Evolutionary conservation across 2,888 invertebrate species (phyloP).

Genomic region (Timema cristinae): DNA sequence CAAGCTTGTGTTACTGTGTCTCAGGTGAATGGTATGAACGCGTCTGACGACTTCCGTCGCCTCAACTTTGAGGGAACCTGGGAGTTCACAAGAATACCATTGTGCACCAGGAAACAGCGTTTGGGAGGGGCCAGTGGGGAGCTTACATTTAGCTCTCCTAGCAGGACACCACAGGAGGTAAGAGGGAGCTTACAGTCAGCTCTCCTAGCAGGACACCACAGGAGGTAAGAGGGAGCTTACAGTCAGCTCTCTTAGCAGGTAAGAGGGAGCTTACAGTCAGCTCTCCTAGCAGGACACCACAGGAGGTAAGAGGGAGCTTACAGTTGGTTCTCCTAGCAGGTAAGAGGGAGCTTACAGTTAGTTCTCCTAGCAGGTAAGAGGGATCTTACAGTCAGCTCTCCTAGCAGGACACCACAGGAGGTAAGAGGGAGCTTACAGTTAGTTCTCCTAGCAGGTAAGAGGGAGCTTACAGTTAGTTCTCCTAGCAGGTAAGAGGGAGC

Average conservation of each 20-base stretch:
- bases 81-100: constrained; percentile 71
- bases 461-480: background rate
- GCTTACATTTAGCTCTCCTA: constrained; percentile 56
- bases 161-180: constrained; percentile 53
- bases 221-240: background rate
- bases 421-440: no score
- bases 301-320: no score
- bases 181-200: constrained; percentile 13
- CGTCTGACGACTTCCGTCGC: constrained; percentile 78
- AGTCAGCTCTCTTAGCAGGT: background rate
- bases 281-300: background rate
- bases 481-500: no score
- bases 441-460: background rate
- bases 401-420: no score
- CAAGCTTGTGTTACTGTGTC: no score
- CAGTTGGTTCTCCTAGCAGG: background rate
- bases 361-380: background rate
- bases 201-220: background rate
- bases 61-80: constrained; percentile 81
- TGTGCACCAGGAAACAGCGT: constrained; percentile 65
- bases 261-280: background rate
- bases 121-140: constrained; percentile 75
- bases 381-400: background rate
- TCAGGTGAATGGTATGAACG: constrained; percentile 65
- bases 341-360: background rate